These are phyloP conservation scores for Chelon labrosus DNA, from an alignment of 2,797 vertebrate genomes.

Conservation along the genomic window DNA sequence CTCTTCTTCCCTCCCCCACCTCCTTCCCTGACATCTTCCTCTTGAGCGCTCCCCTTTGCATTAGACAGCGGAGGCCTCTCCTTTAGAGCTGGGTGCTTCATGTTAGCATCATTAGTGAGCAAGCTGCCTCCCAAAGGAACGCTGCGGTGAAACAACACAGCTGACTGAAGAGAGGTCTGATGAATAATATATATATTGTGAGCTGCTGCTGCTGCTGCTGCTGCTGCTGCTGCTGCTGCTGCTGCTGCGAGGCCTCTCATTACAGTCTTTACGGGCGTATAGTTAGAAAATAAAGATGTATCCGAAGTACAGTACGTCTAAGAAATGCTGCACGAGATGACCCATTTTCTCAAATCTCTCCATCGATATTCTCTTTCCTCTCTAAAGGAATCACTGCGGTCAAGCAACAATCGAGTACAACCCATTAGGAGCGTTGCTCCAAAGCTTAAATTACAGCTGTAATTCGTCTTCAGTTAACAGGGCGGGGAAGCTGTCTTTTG, in stretches of 20 bases:
- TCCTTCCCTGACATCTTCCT: no score
- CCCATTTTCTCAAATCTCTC: slow-evolving; percentile 5
- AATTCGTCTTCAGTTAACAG: background rate
- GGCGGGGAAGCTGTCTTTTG: background rate
- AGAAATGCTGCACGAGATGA: background rate
- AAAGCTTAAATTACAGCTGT: background rate
- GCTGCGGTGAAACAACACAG: slow-evolving; percentile 38
- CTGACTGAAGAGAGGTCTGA: slow-evolving; percentile 47
- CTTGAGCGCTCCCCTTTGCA: no score
- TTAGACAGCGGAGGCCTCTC: slow-evolving; percentile 13
- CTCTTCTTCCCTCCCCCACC: background rate
- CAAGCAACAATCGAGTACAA: background rate
- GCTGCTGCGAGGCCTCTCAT: slow-evolving; percentile 41
- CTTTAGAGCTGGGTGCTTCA: slow-evolving; percentile 13
- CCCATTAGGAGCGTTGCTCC: rapidly evolving
- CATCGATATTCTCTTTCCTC: rapidly evolving
- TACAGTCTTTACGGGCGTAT: slow-evolving; percentile 18
- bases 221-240: no score
- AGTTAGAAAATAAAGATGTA: background rate
- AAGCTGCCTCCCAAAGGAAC: slow-evolving; percentile 12
- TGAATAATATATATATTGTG: slow-evolving; percentile 65
- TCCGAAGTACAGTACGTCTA: background rate
- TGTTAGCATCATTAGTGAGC: slow-evolving; percentile 48
- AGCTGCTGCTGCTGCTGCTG: no score
- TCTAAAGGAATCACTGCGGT: background rate